Conservation (phyloP, 2,888 invertebrate genomes). For the Cristatella mucedo region DNA sequence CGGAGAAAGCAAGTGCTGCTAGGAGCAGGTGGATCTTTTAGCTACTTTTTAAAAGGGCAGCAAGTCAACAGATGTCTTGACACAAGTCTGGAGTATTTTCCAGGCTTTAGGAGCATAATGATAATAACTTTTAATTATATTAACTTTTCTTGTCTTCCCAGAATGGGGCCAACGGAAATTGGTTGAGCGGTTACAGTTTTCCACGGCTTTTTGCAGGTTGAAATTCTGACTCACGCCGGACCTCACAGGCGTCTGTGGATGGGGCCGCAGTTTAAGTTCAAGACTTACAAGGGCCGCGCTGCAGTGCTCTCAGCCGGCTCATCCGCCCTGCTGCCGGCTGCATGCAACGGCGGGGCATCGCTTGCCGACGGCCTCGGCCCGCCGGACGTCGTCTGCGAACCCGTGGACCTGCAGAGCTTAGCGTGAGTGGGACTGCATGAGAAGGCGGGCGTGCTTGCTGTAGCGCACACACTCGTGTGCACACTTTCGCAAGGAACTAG, state of each 20-base stretch:
- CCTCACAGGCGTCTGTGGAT: constrained; percentile 86
- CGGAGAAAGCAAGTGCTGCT: too few species aligned
- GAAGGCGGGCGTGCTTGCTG: too few species aligned
- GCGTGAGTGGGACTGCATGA: too few species aligned
- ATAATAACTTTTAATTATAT: background rate
- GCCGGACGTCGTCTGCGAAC: constrained; percentile 34
- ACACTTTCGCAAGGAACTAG: too few species aligned
- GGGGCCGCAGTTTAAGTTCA: constrained; percentile 98
- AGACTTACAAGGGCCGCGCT: constrained; percentile 51
- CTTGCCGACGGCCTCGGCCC: constrained; percentile 19
- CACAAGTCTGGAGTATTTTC: too few species aligned
- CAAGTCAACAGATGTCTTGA: too few species aligned
- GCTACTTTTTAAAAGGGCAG: too few species aligned
- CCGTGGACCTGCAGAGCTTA: constrained; percentile 35
- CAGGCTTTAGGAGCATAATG: background rate
- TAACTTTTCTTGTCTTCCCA: background rate
- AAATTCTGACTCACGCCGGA: constrained; percentile 88
- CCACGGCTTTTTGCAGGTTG: constrained; percentile 49
- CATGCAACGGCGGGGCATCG: too few species aligned
- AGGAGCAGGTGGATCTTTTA: too few species aligned
- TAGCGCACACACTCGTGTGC: too few species aligned
- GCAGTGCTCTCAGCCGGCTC: constrained; percentile 36
- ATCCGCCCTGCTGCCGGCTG: constrained; percentile 36
- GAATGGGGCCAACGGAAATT: background rate
- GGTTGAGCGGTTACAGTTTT: background rate